phyloP scores from a whole-genome alignment of 1,140 invertebrate genomes.

The Ectropis grisescens region DNA sequence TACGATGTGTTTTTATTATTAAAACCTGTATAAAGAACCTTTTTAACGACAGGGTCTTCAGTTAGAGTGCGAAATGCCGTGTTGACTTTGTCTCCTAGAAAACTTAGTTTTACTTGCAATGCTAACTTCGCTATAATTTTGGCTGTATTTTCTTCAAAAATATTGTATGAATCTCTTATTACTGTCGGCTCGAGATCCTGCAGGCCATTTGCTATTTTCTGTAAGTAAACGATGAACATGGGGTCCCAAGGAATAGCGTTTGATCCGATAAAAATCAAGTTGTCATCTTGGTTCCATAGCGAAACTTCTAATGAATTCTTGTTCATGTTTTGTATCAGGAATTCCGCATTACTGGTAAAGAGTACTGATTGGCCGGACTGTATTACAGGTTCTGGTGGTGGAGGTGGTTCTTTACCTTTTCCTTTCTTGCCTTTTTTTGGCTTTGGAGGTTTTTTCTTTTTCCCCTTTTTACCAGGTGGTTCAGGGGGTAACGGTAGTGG shows the following conservation, averaged over 20 bases:
- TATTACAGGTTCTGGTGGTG: constrained; percentile 51
- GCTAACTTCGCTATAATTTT: constrained; percentile 51
- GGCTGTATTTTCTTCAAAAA: constrained; percentile 50
- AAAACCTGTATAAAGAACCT: constrained; percentile 54
- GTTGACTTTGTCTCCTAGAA: constrained; percentile 44
- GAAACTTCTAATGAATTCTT: constrained; percentile 45
- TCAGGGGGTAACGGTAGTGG: constrained; percentile 53
- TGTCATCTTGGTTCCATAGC: constrained; percentile 55
- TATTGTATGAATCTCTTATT: constrained; percentile 49
- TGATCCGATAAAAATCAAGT: constrained; percentile 38
- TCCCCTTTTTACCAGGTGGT: constrained; percentile 42
- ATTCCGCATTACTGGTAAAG: constrained; percentile 49
- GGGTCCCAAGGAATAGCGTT: constrained; percentile 44
- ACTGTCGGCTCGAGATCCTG: constrained; percentile 29
- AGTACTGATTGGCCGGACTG: constrained; percentile 55
- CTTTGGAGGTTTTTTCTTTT: constrained; percentile 34
- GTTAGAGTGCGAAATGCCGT: constrained; percentile 49
- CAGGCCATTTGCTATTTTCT: constrained; percentile 34
- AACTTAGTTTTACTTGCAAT: constrained; percentile 49
- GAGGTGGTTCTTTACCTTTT: constrained; percentile 30
- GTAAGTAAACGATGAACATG: constrained; percentile 36
- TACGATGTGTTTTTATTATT: constrained; percentile 61
- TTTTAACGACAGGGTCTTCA: constrained; percentile 49
- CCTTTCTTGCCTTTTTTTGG: constrained; percentile 45
- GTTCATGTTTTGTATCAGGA: constrained; percentile 49